Evolutionary conservation across 2,797 vertebrate species (phyloP).

Genomic region (Taenioides sp.): DNA sequence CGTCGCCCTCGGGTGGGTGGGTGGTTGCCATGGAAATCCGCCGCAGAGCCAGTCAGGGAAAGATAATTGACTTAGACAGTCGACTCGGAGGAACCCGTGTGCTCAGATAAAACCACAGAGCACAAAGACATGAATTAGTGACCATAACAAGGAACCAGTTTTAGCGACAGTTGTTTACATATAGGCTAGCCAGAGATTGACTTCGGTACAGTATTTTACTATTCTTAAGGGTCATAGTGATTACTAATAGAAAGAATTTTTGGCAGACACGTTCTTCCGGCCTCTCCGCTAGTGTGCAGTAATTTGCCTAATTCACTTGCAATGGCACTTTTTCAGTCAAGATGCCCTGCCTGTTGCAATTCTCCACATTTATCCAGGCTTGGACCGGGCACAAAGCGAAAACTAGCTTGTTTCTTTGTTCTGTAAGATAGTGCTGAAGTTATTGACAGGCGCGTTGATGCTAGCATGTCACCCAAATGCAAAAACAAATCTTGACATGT

Average conservation of each 20-base stretch:
- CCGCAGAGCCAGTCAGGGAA: slow-evolving; percentile 29
- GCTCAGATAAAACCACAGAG: slow-evolving; percentile 18
- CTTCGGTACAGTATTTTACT: neutral
- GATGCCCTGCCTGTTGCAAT: neutral
- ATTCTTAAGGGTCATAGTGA: neutral
- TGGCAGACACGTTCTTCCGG: too few species aligned
- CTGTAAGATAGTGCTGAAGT: neutral
- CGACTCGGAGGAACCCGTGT: slow-evolving; percentile 9
- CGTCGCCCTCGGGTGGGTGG: slow-evolving; percentile 29
- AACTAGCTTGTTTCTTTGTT: neutral
- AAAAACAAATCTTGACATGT: slow-evolving; percentile 20
- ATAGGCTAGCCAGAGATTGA: too few species aligned
- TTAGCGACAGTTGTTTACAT: neutral
- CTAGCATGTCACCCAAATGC: neutral
- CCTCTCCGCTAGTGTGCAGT: too few species aligned
- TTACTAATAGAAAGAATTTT: too few species aligned
- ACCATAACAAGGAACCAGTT: neutral
- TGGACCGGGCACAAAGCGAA: neutral
- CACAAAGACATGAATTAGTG: slow-evolving; percentile 15
- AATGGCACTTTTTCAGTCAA: too few species aligned
- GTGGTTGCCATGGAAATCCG: slow-evolving; percentile 69
- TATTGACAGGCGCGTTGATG: neutral
- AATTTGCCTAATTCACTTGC: too few species aligned
- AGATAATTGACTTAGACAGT: slow-evolving; percentile 44
- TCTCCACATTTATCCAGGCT: neutral